Conservation (phyloP, 2,797 vertebrate species). For the Furcifer pardalis region DNA sequence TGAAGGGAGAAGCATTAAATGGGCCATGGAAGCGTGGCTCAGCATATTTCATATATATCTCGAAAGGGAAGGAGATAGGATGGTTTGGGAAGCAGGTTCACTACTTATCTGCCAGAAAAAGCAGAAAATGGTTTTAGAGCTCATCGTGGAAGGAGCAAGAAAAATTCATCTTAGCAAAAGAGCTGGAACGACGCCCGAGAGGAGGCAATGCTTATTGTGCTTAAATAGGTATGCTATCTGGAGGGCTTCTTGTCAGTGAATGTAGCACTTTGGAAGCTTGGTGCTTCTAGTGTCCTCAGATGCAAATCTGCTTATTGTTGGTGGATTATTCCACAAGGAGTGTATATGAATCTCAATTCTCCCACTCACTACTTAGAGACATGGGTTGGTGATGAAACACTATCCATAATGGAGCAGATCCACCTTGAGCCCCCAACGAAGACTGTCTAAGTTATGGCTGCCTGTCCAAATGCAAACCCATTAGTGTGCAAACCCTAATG, state of each 20-base stretch:
- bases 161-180: slow-evolving; percentile 35
- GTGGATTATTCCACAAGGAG: no score
- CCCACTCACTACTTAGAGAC: neutral
- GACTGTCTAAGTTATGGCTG: neutral
- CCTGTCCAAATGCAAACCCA: neutral
- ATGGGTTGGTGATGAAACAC: neutral
- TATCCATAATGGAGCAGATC: no score
- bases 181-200: slow-evolving; percentile 21
- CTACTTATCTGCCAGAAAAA: slow-evolving; percentile 11
- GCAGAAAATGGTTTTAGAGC: slow-evolving; percentile 18
- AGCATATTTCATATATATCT: slow-evolving; percentile 26
- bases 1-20: slow-evolving; percentile 15
- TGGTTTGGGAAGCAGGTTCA: slow-evolving; percentile 1
- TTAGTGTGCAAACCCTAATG: no score
- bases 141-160: slow-evolving; percentile 10
- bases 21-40: neutral
- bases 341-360: neutral
- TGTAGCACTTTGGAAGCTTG: neutral
- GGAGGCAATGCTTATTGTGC: slow-evolving; percentile 4
- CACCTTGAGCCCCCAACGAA: neutral
- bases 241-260: slow-evolving; percentile 11
- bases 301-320: neutral
- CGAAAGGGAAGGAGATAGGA: slow-evolving; percentile 8
- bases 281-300: neutral
- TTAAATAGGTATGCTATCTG: slow-evolving; percentile 15